Conservation (phyloP, 2,113 vertebrate genomes). For the Nannospalax galili region DNA sequence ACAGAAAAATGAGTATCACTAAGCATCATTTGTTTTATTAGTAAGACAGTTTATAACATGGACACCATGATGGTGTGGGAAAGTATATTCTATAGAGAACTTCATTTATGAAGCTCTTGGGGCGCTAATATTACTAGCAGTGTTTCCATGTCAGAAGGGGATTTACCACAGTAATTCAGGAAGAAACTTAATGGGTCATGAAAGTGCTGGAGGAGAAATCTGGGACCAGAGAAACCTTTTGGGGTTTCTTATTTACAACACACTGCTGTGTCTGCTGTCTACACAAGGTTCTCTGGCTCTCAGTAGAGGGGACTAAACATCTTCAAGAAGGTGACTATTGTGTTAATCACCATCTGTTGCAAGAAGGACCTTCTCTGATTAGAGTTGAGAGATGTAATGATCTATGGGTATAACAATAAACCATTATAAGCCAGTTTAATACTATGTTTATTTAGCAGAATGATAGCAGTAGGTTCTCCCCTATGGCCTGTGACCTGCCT, state of each 20-base stretch:
- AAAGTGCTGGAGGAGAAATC: neutral
- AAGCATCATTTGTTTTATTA: neutral
- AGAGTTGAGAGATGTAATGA: too few relatives aligned
- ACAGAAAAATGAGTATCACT: neutral
- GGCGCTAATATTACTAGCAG: neutral
- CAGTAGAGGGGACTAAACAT: neutral
- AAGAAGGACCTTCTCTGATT: too few relatives aligned
- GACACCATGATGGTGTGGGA: neutral
- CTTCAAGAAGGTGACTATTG: neutral
- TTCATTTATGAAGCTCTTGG: neutral
- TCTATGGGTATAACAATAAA: too few relatives aligned
- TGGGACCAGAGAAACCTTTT: neutral
- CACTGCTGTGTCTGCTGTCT: neutral
- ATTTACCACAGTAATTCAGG: neutral
- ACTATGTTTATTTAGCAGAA: too few relatives aligned
- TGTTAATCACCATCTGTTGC: too few relatives aligned
- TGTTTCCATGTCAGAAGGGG: neutral
- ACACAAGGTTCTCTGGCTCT: neutral
- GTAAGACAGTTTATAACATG: neutral
- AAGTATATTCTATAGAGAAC: neutral
- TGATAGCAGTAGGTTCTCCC: too few relatives aligned
- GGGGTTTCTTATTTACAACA: neutral
- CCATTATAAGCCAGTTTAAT: too few relatives aligned
- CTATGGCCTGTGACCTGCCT: too few relatives aligned
- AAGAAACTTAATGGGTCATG: neutral